phyloP scores from a whole-genome alignment of 2,113 vertebrate genomes.

The Oreotragus oreotragus region DNA sequence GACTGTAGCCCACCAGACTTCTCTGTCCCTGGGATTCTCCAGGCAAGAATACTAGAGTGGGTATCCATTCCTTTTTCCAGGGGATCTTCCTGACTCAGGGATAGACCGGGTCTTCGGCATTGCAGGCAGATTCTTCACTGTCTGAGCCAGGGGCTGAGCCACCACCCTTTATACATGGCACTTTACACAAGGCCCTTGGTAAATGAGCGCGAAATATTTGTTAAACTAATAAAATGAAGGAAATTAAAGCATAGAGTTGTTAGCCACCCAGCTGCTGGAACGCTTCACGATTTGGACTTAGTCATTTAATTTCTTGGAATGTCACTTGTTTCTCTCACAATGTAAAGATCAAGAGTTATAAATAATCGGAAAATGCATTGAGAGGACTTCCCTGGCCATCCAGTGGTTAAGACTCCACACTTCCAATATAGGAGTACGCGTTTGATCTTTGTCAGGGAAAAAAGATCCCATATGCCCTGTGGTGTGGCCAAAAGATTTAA shows the following conservation, averaged over 20 bases:
- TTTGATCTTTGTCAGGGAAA: background rate
- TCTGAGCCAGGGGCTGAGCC: background rate
- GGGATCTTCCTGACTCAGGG: background rate
- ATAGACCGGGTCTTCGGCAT: background rate
- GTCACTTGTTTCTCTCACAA: background rate
- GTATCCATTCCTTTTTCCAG: background rate
- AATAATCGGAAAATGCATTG: background rate
- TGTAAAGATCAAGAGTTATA: background rate
- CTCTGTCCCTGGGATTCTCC: background rate
- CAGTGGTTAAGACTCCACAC: background rate
- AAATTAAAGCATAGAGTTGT: background rate
- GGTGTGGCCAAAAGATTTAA: background rate
- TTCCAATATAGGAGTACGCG: background rate
- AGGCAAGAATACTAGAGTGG: background rate
- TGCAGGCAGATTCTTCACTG: background rate
- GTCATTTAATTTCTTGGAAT: background rate
- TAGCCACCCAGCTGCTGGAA: background rate
- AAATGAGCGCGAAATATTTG: background rate
- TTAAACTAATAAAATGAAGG: constrained; percentile 21
- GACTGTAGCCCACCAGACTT: background rate
- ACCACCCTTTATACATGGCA: background rate
- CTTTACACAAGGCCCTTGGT: background rate
- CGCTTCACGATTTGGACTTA: background rate
- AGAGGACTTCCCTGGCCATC: background rate
- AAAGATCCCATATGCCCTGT: background rate